Conservation (phyloP, 2,113 vertebrate genomes). For the Tringa solitaria region DNA sequence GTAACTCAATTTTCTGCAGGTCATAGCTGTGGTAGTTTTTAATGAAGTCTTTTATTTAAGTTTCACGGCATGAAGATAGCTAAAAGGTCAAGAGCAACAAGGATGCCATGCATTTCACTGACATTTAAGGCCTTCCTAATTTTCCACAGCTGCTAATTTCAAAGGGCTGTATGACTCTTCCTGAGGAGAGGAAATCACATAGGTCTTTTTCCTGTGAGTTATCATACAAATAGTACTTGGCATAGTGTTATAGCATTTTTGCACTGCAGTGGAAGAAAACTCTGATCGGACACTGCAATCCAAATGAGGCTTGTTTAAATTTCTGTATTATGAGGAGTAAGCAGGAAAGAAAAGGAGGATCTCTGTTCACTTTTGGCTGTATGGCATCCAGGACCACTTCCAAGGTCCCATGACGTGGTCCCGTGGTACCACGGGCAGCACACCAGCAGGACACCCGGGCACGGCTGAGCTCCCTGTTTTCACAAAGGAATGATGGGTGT, state of each 20-base stretch:
- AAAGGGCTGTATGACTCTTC: background rate
- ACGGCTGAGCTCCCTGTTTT: background rate
- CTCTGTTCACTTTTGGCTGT: background rate
- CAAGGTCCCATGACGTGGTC: background rate
- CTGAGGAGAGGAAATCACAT: background rate
- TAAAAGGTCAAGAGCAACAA: constrained; percentile 22
- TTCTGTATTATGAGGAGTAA: background rate
- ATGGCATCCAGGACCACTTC: background rate
- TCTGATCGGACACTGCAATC: background rate
- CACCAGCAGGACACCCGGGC: background rate
- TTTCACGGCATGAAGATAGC: background rate
- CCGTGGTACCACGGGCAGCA: background rate
- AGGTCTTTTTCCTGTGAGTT: background rate
- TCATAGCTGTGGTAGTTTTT: background rate
- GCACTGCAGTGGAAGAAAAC: background rate
- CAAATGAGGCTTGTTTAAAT: background rate
- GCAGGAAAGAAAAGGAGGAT: background rate
- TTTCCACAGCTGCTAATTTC: background rate
- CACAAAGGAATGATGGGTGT: rapidly evolving
- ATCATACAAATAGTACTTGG: background rate
- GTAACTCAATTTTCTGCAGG: background rate
- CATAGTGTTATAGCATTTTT: background rate
- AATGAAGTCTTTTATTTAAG: constrained; percentile 2
- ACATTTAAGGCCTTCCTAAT: background rate
- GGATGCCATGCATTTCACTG: background rate